Conservation (phyloP, 2,888 invertebrate genomes). For the Cryptocheilus praepositus region DNA sequence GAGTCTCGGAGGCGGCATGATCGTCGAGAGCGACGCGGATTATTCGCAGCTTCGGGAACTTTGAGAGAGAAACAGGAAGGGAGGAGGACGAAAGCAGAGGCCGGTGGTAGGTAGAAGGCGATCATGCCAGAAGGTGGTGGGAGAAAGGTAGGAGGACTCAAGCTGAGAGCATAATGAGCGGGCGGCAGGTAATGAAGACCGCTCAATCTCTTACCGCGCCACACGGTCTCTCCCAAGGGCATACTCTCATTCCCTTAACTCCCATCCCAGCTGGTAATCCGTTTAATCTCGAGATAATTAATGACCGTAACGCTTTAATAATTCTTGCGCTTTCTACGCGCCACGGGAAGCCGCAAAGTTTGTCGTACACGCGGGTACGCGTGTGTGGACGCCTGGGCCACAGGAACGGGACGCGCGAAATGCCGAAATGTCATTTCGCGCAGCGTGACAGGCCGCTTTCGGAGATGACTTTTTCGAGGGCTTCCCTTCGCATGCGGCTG, state of each 20-base stretch:
- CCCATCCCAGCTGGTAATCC: constrained; percentile 55
- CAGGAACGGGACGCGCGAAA: too few species aligned
- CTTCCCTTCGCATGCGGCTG: too few species aligned
- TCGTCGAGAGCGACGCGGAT: constrained; percentile 19
- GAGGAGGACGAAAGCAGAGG: background rate
- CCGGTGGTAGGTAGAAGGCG: constrained; percentile 17
- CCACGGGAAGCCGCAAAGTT: background rate
- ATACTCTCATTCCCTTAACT: constrained; percentile 47
- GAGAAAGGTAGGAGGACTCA: constrained; percentile 51
- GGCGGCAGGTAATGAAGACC: constrained; percentile 68
- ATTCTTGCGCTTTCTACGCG: constrained; percentile 38
- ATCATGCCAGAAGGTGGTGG: constrained; percentile 23
- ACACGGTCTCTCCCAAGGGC: constrained; percentile 15
- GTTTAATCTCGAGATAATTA: constrained; percentile 62
- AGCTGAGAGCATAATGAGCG: constrained; percentile 69
- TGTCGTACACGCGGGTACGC: too few species aligned
- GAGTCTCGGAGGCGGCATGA: too few species aligned
- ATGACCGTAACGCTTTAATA: constrained; percentile 59
- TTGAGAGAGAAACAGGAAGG: background rate
- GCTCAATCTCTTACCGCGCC: constrained; percentile 62
- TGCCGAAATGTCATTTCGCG: background rate
- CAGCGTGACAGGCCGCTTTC: too few species aligned
- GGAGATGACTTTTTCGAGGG: too few species aligned
- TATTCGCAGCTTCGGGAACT: constrained; percentile 25
- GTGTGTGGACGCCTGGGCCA: too few species aligned